Base-by-base conservation (phyloP, 1,140 invertebrate genomes). In the Wiebesia pumilae region DNA sequence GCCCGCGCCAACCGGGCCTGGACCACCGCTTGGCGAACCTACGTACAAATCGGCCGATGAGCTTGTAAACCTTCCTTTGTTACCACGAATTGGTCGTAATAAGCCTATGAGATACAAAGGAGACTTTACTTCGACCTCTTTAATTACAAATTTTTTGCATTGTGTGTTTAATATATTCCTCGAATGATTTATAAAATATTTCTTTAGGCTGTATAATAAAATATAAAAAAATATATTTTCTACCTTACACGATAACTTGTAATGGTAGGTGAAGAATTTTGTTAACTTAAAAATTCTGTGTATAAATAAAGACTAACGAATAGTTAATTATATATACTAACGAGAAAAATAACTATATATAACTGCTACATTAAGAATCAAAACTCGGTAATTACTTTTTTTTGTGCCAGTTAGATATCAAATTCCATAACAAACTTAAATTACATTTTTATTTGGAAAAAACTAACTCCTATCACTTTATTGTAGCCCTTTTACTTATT, bases 1-100 rank as follows among this genome's bases (percentile, higher is more conserved):
- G 62, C 92, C 91, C 62, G 91, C 88, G n/a, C 91, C 91, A 33
- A 92, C 90, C 51, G 92, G 91, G 58, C 93, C 92, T 69, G 92
- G 91, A 62, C 93, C 93, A 84, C 91, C 93, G 16, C 90, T 91
- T 73, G 91, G 90, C 47, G 91, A 92, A 75, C 92, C 93, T 91
- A 67, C 33, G 47, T 69, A 69, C 47, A 78, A 78, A 78, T 75
- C 71, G 71, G 71, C 71, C 71, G 71, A 75, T 75, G 71, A 75
- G 71, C 71, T 75, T 75, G 71, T 43, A 75, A 75, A 75, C 38
- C 71, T 75, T n/a, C 38, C 71, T 38, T 75, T 75, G 71, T 75
- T 43, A 75, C 71, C 71, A 43, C 30, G 71, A 75, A 43, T 75
- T 75, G 71, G 38, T 38, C 71, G 71, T n/a, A 75, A 43, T 75